Base-by-base conservation (phyloP, 2,113 vertebrate species). In the Antennarius striatus region DNA sequence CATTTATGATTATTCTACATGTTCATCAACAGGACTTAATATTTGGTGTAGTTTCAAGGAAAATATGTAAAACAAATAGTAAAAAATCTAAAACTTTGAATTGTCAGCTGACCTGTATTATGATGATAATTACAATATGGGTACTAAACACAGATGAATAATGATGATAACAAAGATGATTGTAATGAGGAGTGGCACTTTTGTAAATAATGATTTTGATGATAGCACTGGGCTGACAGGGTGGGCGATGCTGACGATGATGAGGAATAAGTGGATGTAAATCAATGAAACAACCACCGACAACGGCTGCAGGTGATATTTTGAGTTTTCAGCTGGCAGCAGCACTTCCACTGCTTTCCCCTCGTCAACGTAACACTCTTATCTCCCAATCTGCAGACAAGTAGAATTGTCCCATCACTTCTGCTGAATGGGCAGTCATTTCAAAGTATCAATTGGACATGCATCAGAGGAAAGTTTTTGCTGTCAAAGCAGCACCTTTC, bases 401-500 rank as follows among this genome's bases (percentile, higher is more conserved):
- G 71, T 64, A 53, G 82, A 86, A 89, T 77, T 57, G 79, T 72
- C 76, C 77, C 81, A 80, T 82, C 71, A 69, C 83, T 89, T 86
- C 78, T 88, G 84, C 88, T 88, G 86, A 91, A 78, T 82, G 74
- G 73, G 76, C 86, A 83, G 82, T 75, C 79, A 17, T 77, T 83
- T 83, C 76, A 60, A 77, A 62, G 69, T 72, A 82, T 86, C 86
- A 86, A 86, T 89, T 73, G 86, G 80, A 90, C 82, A 73, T 57
- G 55, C 84, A 86, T 86, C 77, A 79, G 63, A 56, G 62, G 71
- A 77, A 80, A 72, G 75, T 84, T 84, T 87, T 85, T 75, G 80
- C 88, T 88, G 80, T 82, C 84, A 86, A 82, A 89, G 84, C 81
- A 84, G 75, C 76, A 79, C 83, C 80, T 84, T 82, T 87, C 80